Conservation (phyloP, 2,797 vertebrate species). For the Sphaeramia orbicularis region DNA sequence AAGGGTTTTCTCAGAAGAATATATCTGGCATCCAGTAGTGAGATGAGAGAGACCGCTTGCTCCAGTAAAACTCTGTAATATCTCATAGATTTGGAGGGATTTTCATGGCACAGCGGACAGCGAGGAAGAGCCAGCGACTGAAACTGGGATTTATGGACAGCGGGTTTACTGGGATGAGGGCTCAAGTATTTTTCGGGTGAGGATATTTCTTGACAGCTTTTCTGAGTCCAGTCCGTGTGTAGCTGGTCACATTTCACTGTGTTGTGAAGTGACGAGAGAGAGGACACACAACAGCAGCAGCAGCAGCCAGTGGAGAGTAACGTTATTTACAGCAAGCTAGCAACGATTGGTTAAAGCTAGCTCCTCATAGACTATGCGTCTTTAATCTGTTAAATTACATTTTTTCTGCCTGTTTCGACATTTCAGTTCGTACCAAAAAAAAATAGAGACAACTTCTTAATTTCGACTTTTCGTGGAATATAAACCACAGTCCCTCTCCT, state of each 20-base stretch:
- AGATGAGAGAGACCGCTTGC: conserved; percentile 13
- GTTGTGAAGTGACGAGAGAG: neutral
- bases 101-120: conserved; percentile 59
- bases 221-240: neutral
- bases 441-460: neutral
- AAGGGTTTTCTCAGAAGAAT: conserved; percentile 42
- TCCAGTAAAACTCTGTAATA: conserved; percentile 35
- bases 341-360: conserved; percentile 2
- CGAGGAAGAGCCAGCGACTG: conserved; percentile 28
- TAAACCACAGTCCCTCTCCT: conserved; percentile 20
- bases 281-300: conserved; percentile 2
- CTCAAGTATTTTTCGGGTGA: conserved; percentile 4
- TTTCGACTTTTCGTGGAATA: neutral
- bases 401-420: neutral
- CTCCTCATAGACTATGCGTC: neutral
- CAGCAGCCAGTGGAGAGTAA: conserved; percentile 6
- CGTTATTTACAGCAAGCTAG: conserved; percentile 3
- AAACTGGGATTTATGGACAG: conserved; percentile 45
- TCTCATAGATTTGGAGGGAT: conserved; percentile 20
- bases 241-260: conserved; percentile 11
- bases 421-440: neutral
- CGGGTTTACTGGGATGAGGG: conserved; percentile 13
- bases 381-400: conserved; percentile 4
- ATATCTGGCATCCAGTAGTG: conserved; percentile 35
- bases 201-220: neutral